These are phyloP conservation scores for Atopsyche davidsoni DNA, from an alignment of 1,140 invertebrate species.

Conservation along the genomic window DNA sequence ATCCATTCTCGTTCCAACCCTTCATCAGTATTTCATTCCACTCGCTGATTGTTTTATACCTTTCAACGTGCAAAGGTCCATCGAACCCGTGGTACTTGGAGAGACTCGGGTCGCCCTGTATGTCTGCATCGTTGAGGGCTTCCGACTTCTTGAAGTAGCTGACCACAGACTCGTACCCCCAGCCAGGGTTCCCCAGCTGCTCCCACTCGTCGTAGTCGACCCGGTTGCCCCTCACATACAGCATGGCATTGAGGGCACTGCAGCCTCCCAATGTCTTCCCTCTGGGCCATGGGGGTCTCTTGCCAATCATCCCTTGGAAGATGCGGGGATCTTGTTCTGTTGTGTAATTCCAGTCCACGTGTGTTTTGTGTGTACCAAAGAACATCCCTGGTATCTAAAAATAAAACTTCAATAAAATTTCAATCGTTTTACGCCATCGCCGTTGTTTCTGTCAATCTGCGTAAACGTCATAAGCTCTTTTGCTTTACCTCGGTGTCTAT, in stretches of 20 bases:
- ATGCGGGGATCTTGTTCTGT: conserved; percentile 44
- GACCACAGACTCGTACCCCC: conserved; percentile 43
- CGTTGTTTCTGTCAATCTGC: too few relatives aligned
- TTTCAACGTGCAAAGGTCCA: conserved; percentile 67
- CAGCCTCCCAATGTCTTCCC: conserved; percentile 56
- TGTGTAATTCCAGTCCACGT: conserved; percentile 49
- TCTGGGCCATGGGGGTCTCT: conserved; percentile 48
- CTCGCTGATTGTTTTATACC: conserved; percentile 34
- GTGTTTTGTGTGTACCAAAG: conserved; percentile 24
- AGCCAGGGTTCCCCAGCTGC: conserved; percentile 37
- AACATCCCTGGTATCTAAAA: conserved; percentile 18
- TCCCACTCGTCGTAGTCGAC: conserved; percentile 64
- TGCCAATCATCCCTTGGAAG: conserved; percentile 34
- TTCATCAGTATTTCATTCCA: conserved; percentile 34
- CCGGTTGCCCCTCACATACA: conserved; percentile 56
- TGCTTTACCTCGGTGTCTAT: conserved; percentile 39
- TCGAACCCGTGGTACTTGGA: conserved; percentile 58
- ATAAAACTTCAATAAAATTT: not conserved
- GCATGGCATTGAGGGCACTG: conserved; percentile 60
- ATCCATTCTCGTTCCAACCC: conserved; percentile 64
- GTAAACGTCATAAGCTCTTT: too few relatives aligned
- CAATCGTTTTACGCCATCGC: not conserved
- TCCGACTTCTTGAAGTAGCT: conserved; percentile 46
- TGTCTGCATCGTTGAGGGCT: conserved; percentile 65
- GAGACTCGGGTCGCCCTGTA: conserved; percentile 20